These are phyloP conservation scores for Tiliacea citrago DNA, from an alignment of 2,888 invertebrate genomes.

Conservation along the genomic window DNA sequence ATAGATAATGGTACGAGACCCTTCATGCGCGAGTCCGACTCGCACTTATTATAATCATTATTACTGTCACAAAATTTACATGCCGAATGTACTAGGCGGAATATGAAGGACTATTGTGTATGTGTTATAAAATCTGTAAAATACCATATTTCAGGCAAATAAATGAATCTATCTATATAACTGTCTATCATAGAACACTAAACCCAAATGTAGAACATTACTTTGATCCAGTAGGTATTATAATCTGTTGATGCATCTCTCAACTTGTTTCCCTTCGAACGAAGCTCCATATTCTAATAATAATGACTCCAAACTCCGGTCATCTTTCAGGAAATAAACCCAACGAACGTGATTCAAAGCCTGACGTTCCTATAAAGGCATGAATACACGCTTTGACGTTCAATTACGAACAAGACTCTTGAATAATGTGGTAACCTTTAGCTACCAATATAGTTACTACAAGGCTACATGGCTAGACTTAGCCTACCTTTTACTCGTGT, in stretches of 20 bases:
- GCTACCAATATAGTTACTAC: slow-evolving; percentile 21
- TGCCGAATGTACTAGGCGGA: too few relatives aligned
- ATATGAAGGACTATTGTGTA: too few relatives aligned
- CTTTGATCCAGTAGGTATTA: too few relatives aligned
- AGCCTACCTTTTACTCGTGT: slow-evolving; percentile 17
- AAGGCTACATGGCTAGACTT: slow-evolving; percentile 23
- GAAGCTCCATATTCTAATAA: not conserved
- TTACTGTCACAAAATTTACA: too few relatives aligned
- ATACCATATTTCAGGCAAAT: too few relatives aligned
- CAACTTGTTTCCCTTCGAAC: not conserved
- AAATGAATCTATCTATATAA: too few relatives aligned
- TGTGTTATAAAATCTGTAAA: too few relatives aligned
- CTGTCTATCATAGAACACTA: too few relatives aligned
- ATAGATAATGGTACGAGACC: too few relatives aligned
- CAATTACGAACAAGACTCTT: slow-evolving; percentile 36
- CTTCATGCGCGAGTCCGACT: too few relatives aligned
- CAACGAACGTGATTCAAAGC: slow-evolving; percentile 11
- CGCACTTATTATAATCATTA: too few relatives aligned
- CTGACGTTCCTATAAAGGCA: slow-evolving; percentile 35
- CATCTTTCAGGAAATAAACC: slow-evolving; percentile 23
- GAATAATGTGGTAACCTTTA: slow-evolving; percentile 28
- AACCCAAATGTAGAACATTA: too few relatives aligned
- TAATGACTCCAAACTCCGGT: not conserved
- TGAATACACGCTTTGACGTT: slow-evolving; percentile 47
- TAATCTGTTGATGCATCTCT: not conserved